A percentile compares a stretch with the other conserved stretches of the same genome.
Conservation (phyloP, 2,113 vertebrate genomes). For the Otis tarda region DNA sequence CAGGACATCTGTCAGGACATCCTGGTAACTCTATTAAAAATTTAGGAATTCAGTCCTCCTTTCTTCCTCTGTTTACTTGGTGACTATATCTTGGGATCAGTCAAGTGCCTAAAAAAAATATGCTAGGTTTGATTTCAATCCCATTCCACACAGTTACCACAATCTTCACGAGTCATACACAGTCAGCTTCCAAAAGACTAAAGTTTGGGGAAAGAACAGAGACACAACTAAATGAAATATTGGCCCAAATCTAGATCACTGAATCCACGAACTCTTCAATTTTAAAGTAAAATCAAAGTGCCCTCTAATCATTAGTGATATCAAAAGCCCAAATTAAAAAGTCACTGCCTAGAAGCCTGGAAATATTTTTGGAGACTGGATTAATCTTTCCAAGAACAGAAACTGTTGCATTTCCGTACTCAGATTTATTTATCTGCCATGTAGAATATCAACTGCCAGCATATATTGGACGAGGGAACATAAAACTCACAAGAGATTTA, state of each 20-base stretch:
- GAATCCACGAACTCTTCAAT: background rate
- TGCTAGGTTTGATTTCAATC: background rate
- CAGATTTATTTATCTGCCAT: background rate
- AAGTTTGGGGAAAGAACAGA: background rate
- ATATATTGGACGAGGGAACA: background rate
- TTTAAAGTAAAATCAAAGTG: background rate
- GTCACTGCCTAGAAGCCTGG: background rate
- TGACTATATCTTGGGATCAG: background rate
- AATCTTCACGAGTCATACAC: background rate
- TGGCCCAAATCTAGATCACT: background rate
- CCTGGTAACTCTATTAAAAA: background rate
- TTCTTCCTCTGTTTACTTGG: background rate
- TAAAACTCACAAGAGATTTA: background rate
- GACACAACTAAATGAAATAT: background rate
- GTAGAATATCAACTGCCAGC: background rate
- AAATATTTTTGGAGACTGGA: background rate
- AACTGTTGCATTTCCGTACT: background rate
- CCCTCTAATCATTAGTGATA: background rate
- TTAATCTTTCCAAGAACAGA: background rate
- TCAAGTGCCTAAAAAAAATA: background rate
- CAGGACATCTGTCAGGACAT: background rate
- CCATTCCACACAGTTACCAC: background rate
- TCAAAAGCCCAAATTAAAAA: background rate
- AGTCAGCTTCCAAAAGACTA: background rate
- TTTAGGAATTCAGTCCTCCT: background rate